Evolutionary conservation across 1,140 invertebrate species (phyloP).

Genomic region (Scaptomyza graminum): DNA sequence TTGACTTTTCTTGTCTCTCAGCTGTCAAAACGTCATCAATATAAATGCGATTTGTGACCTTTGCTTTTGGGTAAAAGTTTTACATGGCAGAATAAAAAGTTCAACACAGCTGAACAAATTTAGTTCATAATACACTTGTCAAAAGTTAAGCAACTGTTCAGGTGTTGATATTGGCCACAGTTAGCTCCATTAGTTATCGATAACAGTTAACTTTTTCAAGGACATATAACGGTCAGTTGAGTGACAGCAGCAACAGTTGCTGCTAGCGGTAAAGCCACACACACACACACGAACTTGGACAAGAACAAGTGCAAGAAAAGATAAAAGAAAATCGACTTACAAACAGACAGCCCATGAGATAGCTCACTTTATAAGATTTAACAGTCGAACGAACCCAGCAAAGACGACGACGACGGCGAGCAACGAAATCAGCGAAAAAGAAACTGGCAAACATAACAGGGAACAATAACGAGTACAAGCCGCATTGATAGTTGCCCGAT

Average conservation of each 20-base stretch:
- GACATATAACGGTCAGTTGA: slow-evolving; percentile 67
- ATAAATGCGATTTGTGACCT: slow-evolving; percentile 55
- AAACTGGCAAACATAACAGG: slow-evolving; percentile 71
- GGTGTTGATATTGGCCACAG: slow-evolving; percentile 2
- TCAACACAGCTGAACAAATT: neutral
- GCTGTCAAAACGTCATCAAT: slow-evolving; percentile 43
- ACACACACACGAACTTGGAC: slow-evolving; percentile 47
- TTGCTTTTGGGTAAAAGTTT: slow-evolving; percentile 32
- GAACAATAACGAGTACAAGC: slow-evolving; percentile 81
- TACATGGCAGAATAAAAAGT: slow-evolving; percentile 29
- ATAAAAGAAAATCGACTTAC: slow-evolving; percentile 14
- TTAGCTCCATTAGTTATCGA: slow-evolving; percentile 28
- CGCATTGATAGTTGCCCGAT: slow-evolving; percentile 73
- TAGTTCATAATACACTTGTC: neutral
- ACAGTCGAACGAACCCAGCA: slow-evolving; percentile 49
- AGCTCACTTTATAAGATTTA: slow-evolving; percentile 77
- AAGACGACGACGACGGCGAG: slow-evolving; percentile 20
- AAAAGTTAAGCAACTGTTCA: slow-evolving; percentile 4
- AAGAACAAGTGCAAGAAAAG: slow-evolving; percentile 61
- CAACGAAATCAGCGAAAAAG: slow-evolving; percentile 22
- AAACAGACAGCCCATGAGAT: slow-evolving; percentile 66
- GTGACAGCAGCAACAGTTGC: slow-evolving; percentile 51
- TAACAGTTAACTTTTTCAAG: slow-evolving; percentile 77
- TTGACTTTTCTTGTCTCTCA: slow-evolving; percentile 15
- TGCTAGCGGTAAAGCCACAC: slow-evolving; percentile 67